phyloP scores from a whole-genome alignment of 2,888 invertebrate genomes.

The Parochlus steinenii region DNA sequence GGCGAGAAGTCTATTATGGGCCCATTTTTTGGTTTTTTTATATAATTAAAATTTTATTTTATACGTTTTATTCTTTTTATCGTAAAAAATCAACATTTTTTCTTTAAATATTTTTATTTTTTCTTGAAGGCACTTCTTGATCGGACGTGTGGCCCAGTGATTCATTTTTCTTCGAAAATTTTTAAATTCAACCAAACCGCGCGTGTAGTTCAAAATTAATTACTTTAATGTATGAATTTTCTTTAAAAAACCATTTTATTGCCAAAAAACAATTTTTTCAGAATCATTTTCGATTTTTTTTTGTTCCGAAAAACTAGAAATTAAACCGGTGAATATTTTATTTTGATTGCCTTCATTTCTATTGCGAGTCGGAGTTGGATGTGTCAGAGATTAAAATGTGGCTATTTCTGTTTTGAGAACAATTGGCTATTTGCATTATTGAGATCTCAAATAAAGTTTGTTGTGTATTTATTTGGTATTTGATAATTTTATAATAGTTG shows the following conservation, averaged over 20 bases:
- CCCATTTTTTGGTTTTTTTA: conserved; percentile 54
- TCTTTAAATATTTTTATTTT: conserved; percentile 18
- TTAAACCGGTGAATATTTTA: conserved; percentile 21
- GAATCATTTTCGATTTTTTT: too few species aligned
- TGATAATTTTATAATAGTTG: too few species aligned
- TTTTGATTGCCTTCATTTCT: conserved; percentile 59
- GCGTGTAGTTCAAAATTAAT: conserved; percentile 6
- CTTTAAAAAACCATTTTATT: conserved; percentile 12
- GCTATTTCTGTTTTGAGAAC: conserved; percentile 61
- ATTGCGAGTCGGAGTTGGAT: conserved; percentile 62
- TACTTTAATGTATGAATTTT: conserved; percentile 10
- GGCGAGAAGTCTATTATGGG: conserved; percentile 77
- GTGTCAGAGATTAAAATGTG: conserved; percentile 34
- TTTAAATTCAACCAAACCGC: conserved; percentile 14
- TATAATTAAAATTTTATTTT: conserved; percentile 64
- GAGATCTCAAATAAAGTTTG: conserved; percentile 1
- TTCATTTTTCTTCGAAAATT: conserved; percentile 37
- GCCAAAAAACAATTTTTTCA: conserved; percentile 7
- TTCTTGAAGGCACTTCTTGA: conserved; percentile 83
- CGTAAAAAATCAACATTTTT: conserved; percentile 67
- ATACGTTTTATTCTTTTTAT: conserved; percentile 56
- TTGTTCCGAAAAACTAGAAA: too few species aligned
- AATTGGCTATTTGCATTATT: conserved; percentile 29
- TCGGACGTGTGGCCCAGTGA: conserved; percentile 88
- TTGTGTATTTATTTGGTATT: background rate